Percentiles rank a stretch among this genome's conserved stretches.
Evolutionary conservation across 53 echinoderm and acorn worm genomes (phyloP).

Genomic region (Arbacia lixula): DNA sequence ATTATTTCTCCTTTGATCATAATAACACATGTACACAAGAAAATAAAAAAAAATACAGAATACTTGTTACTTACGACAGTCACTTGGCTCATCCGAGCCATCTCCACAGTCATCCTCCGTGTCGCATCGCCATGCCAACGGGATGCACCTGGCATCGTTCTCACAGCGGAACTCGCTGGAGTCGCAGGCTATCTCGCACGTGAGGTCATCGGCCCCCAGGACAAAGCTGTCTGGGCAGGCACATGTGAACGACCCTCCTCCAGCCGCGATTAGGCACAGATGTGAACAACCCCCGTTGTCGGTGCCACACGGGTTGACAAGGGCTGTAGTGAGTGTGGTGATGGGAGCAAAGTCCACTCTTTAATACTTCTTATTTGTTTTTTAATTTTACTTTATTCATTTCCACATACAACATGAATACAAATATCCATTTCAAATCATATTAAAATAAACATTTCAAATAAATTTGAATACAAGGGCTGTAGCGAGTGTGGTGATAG

Average conservation of each 20-base stretch:
- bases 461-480: too few relatives aligned
- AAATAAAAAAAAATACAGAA: neutral
- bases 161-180: slow-evolving; percentile 68
- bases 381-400: too few relatives aligned
- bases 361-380: too few relatives aligned
- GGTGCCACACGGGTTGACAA: slow-evolving; percentile 76
- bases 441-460: too few relatives aligned
- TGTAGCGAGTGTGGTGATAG: too few relatives aligned
- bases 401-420: too few relatives aligned
- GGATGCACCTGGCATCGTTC: slow-evolving; percentile 81
- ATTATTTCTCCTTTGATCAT: neutral
- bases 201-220: slow-evolving; percentile 35
- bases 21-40: too few relatives aligned
- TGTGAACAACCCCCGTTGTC: slow-evolving; percentile 91
- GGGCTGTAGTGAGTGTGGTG: too few relatives aligned
- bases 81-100: slow-evolving; percentile 78
- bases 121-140: slow-evolving; percentile 90
- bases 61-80: slow-evolving; percentile 69
- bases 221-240: slow-evolving; percentile 84
- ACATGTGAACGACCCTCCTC: slow-evolving; percentile 69
- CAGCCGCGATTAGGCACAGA: slow-evolving; percentile 79
- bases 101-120: slow-evolving; percentile 74
- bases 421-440: too few relatives aligned
- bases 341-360: too few relatives aligned
- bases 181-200: slow-evolving; percentile 68